Percentiles rank a stretch among this genome's conserved stretches.
Evolutionary conservation across 1,140 invertebrate species (phyloP).

Genomic region (Choristoneura fumiferana): DNA sequence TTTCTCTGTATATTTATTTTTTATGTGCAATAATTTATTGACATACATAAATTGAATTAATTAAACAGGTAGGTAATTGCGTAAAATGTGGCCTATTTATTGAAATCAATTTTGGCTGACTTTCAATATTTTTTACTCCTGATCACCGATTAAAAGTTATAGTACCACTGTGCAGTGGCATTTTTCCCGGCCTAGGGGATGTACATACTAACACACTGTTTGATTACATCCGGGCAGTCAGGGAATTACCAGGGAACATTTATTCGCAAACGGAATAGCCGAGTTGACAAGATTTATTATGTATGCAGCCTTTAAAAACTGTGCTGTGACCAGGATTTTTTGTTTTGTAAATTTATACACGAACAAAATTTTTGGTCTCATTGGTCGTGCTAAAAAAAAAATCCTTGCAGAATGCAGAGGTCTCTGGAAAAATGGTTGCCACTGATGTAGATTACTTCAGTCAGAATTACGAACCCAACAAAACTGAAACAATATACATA

Average conservation of each 20-base stretch:
- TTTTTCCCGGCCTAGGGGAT: constrained; percentile 8
- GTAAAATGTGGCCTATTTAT: too few relatives aligned
- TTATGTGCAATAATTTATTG: too few relatives aligned
- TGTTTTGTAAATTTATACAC: neutral
- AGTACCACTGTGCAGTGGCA: neutral
- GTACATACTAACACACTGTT: constrained; percentile 13
- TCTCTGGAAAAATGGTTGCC: too few relatives aligned
- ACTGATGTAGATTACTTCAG: too few relatives aligned
- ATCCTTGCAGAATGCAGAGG: too few relatives aligned
- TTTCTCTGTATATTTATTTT: too few relatives aligned
- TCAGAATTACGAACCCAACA: too few relatives aligned
- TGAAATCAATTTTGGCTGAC: too few relatives aligned
- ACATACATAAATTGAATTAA: too few relatives aligned
- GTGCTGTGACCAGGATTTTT: neutral
- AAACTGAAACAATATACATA: too few relatives aligned
- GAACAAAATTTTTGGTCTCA: neutral
- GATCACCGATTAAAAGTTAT: neutral
- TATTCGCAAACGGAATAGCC: constrained; percentile 5
- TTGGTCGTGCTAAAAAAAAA: too few relatives aligned
- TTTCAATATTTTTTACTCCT: neutral
- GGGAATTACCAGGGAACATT: neutral
- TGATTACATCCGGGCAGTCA: constrained; percentile 9
- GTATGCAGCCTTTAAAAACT: neutral
- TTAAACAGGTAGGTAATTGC: too few relatives aligned
- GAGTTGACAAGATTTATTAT: constrained; percentile 14